Percentiles rank a stretch among this genome's conserved stretches.
These are phyloP conservation scores for Physocephala rufipes DNA, from an alignment of 2,888 invertebrate genomes.

Conservation along the genomic window DNA sequence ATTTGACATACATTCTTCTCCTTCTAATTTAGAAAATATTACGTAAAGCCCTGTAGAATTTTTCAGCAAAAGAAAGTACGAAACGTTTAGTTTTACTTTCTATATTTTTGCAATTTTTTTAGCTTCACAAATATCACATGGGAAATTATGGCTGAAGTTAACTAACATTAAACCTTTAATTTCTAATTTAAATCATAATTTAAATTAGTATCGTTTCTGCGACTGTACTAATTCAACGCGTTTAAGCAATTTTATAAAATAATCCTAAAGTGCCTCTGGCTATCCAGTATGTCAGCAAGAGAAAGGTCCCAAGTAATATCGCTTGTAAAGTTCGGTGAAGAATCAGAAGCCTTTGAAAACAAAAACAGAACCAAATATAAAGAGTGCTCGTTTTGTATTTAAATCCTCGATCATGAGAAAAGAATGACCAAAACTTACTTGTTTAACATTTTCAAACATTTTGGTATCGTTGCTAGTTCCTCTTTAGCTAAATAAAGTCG, in stretches of 20 bases:
- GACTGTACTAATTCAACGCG: no score
- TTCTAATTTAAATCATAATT: no score
- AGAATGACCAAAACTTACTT: conserved; percentile 69
- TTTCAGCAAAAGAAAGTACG: neutral
- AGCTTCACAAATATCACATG: no score
- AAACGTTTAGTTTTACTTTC: no score
- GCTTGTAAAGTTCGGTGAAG: conserved; percentile 53
- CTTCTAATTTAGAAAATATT: neutral
- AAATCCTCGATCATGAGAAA: no score
- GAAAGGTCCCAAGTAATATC: conserved; percentile 45
- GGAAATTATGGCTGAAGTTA: no score
- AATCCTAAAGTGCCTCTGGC: conserved; percentile 26
- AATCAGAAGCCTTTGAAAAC: conserved; percentile 49
- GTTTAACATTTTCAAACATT: conserved; percentile 70
- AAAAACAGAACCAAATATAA: no score
- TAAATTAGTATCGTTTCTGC: no score
- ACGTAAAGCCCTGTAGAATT: neutral
- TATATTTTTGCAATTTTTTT: no score
- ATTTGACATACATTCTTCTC: neutral
- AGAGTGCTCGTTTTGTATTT: no score
- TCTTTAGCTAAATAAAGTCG: conserved; percentile 82
- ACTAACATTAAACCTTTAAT: no score
- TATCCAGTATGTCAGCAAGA: conserved; percentile 44
- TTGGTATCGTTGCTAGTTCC: conserved; percentile 73
- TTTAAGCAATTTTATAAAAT: neutral